Conservation (phyloP, 2,113 vertebrate species). For the Zeus faber region DNA sequence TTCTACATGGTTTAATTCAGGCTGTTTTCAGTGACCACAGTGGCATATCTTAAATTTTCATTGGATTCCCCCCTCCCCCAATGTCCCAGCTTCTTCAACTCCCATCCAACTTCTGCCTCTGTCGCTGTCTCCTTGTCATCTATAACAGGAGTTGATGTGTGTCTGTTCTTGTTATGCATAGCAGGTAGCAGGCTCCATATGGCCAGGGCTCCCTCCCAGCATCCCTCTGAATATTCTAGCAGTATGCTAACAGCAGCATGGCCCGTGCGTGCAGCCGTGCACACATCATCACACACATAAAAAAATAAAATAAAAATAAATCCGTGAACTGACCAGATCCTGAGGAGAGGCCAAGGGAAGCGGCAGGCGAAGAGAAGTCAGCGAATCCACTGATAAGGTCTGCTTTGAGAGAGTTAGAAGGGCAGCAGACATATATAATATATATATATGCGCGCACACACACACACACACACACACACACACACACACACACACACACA, state of each 20-base stretch:
- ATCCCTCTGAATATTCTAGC: constrained; percentile 84
- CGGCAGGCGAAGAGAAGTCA: constrained; percentile 85
- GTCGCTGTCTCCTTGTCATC: constrained; percentile 76
- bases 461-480: no score
- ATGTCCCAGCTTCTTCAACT: constrained; percentile 33
- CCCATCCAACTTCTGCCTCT: constrained; percentile 46
- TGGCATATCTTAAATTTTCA: constrained; percentile 59
- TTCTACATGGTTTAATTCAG: background rate
- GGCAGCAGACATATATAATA: no score
- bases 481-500: no score
- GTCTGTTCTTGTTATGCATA: constrained; percentile 88
- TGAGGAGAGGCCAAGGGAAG: constrained; percentile 77
- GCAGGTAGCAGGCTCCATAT: constrained; percentile 85
- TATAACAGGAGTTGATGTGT: constrained; percentile 82
- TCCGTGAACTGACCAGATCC: constrained; percentile 76
- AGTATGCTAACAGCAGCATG: constrained; percentile 66
- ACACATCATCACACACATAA: constrained; percentile 25
- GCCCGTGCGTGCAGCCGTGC: constrained; percentile 40
- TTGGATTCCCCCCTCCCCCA: constrained; percentile 30
- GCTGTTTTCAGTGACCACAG: constrained; percentile 43
- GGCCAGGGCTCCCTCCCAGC: constrained; percentile 71
- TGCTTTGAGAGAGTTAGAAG: constrained; percentile 38
- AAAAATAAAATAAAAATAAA: constrained; percentile 5
- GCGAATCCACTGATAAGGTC: constrained; percentile 91
- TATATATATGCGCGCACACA: no score